Conservation (phyloP, 2,888 invertebrate species). For the Coleophora flavipennella region DNA sequence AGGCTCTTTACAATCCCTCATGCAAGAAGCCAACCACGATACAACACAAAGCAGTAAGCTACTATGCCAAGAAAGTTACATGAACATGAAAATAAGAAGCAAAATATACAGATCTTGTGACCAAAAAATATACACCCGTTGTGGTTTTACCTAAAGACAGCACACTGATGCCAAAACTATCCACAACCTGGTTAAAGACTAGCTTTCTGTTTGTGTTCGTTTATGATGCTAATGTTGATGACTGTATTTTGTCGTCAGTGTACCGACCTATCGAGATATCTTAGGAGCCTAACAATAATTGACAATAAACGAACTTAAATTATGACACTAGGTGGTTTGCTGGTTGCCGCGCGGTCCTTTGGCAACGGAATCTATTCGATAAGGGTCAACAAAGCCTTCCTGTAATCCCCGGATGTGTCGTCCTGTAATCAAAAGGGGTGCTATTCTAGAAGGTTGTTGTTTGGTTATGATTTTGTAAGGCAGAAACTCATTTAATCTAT, state of each 20-base stretch:
- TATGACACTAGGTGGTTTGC: conserved; percentile 44
- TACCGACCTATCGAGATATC: conserved; percentile 21
- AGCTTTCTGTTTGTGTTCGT: neutral
- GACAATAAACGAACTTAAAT: conserved; percentile 51
- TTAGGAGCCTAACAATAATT: conserved; percentile 55
- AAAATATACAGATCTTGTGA: conserved; percentile 68
- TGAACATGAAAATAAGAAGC: conserved; percentile 50
- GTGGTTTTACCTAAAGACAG: conserved; percentile 28
- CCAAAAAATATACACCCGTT: conserved; percentile 40
- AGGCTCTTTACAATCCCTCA: conserved; percentile 34
- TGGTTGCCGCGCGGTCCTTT: conserved; percentile 33
- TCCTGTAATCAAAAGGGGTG: conserved; percentile 79
- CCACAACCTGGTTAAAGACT: conserved; percentile 10
- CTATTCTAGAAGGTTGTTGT: conserved; percentile 39
- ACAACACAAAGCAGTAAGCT: conserved; percentile 47
- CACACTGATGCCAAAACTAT: conserved; percentile 26
- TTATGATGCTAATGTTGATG: conserved; percentile 9
- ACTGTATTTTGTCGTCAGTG: conserved; percentile 19
- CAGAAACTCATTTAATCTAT: neutral
- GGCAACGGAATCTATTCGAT: conserved; percentile 72
- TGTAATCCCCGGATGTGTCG: conserved; percentile 95
- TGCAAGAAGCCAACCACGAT: conserved; percentile 23
- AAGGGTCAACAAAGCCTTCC: conserved; percentile 88
- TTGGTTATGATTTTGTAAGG: conserved; percentile 8
- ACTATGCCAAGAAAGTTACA: conserved; percentile 52